Percentiles rank a stretch among this genome's conserved stretches.
These are phyloP conservation scores for Ctena decussata DNA, from an alignment of 2,888 invertebrate genomes.

Conservation along the genomic window DNA sequence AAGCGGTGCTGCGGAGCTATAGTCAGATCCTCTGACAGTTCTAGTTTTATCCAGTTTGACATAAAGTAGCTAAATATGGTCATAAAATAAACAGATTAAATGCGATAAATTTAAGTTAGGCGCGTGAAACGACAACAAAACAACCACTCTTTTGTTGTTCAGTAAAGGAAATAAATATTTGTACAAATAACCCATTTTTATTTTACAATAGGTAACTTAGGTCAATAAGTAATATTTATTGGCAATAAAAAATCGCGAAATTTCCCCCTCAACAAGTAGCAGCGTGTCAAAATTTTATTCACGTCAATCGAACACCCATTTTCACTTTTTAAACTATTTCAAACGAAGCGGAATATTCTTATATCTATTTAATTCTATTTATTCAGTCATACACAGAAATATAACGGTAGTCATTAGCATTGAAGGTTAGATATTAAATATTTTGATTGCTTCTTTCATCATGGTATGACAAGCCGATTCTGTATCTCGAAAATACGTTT, in stretches of 20 bases:
- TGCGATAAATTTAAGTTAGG: not conserved
- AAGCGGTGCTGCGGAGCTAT: not conserved
- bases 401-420: not conserved
- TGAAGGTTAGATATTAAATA: not conserved
- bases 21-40: too few relatives aligned
- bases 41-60: too few relatives aligned
- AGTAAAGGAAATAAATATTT: not conserved
- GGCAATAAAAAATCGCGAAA: not conserved
- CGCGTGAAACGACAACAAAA: not conserved
- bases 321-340: not conserved
- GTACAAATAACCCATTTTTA: not conserved
- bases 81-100: not conserved
- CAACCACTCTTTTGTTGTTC: not conserved
- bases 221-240: not conserved
- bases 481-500: too few relatives aligned
- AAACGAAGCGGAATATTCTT: slow-evolving; percentile 24
- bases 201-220: not conserved
- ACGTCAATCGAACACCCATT: not conserved
- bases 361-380: slow-evolving; percentile 41
- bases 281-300: not conserved
- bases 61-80: not conserved
- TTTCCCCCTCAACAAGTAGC: not conserved
- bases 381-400: slow-evolving; percentile 10
- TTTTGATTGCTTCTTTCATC: not conserved
- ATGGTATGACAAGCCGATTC: not conserved